Conservation (phyloP, 2,113 vertebrate genomes). For the Upupa epops region DNA sequence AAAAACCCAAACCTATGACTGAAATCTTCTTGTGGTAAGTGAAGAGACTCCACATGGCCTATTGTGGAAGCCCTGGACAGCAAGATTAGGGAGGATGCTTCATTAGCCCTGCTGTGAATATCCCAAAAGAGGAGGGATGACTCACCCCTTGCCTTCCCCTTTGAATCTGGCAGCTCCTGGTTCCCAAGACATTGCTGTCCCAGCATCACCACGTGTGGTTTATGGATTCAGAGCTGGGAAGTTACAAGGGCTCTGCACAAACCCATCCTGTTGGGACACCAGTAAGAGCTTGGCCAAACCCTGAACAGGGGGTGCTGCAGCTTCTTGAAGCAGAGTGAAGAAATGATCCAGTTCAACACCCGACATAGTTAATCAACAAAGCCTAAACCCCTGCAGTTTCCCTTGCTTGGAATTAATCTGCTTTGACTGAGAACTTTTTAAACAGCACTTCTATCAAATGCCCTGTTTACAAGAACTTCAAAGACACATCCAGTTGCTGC, state of each 20-base stretch:
- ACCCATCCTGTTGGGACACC: accelerated
- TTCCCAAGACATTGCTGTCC: accelerated
- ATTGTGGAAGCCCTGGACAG: accelerated
- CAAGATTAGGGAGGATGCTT: neutral
- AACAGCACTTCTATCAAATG: neutral
- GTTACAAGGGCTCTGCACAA: neutral
- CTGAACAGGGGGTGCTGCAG: neutral
- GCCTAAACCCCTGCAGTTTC: neutral
- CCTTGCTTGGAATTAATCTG: neutral
- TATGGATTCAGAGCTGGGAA: neutral
- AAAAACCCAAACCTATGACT: neutral
- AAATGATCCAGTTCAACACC: accelerated
- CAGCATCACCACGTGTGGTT: neutral
- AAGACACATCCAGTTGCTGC: neutral
- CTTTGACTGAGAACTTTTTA: neutral
- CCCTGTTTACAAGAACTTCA: neutral
- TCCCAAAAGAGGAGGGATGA: neutral
- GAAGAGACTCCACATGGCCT: neutral
- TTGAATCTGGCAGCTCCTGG: neutral
- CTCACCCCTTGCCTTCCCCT: neutral
- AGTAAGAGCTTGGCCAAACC: neutral
- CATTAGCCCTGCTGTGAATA: neutral
- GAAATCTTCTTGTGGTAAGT: neutral
- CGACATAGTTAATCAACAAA: accelerated
- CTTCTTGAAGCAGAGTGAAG: neutral